Conservation (phyloP, 2,797 vertebrate species). For the Hephaestus fuliginosus region DNA sequence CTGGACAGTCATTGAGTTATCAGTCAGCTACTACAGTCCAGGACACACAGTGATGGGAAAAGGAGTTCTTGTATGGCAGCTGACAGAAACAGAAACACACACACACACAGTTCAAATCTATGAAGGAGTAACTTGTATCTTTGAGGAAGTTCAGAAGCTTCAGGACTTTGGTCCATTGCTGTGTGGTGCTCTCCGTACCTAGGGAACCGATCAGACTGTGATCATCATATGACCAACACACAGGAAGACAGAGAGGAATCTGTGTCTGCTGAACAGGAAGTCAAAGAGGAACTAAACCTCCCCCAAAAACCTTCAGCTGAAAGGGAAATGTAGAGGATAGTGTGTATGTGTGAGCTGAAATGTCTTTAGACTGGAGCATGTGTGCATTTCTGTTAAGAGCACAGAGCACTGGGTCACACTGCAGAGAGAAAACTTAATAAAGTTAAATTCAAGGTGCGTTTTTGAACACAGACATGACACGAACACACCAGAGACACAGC, state of each 20-base stretch:
- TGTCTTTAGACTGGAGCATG: not conserved
- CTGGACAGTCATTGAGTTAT: not conserved
- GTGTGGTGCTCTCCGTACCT: not conserved
- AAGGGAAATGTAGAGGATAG: not conserved
- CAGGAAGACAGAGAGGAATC: constrained; percentile 47
- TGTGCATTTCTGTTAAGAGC: not conserved
- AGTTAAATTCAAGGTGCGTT: not conserved
- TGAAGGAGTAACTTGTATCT: not conserved
- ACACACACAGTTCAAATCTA: not conserved
- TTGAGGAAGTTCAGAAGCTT: not conserved
- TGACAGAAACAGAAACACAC: not conserved
- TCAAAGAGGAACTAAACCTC: constrained; percentile 37
- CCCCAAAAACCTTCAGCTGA: constrained; percentile 2
- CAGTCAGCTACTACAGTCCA: too few relatives aligned
- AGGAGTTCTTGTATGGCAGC: not conserved
- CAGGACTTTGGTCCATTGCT: not conserved
- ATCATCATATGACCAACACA: constrained; percentile 30
- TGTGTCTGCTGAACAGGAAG: constrained; percentile 46
- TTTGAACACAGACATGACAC: not conserved
- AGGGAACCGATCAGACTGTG: constrained; percentile 5
- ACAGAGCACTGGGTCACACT: not conserved
- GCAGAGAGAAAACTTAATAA: not conserved
- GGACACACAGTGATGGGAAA: not conserved
- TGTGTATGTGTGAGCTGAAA: not conserved
- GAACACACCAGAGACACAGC: constrained; percentile 3